Evolutionary conservation across 2,797 vertebrate genomes (phyloP), one percentile per base, ranked within the genome.

Genomic region (Melopsittacus undulatus): DNA sequence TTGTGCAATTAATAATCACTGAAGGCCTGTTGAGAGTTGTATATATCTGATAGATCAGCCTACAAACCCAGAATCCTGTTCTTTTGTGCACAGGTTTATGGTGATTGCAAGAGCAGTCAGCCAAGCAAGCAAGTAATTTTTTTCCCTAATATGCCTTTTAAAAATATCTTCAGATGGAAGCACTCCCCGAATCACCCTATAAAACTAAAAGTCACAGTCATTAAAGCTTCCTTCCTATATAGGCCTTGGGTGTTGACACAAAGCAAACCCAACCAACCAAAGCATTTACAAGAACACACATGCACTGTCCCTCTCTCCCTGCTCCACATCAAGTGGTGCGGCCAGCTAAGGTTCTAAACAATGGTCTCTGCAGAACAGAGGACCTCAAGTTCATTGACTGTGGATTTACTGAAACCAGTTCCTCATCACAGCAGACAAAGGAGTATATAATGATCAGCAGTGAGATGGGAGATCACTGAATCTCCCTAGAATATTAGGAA

Each of bases 1-100:
- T 54, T 90, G 45, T 89, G 86, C 92, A 96, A 96, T 87, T 83
- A 84, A 70, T 67, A 88, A 78, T 73, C 83, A 87, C 52, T 43
- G 24, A 72, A 82, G 59, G 77, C 45, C 78, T 87, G 51, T 6
- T 91, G 81, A 83, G 91, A 90, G 76, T 72, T 88, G 77, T 26
- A 30, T 7, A 15, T 16, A 83, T 59, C 34, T 16, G 27, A 84
- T 14, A 57, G 74, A 59, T 34, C 38, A 61, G 61, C 1, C 2
- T 26, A 51, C 43, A 67, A 70, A 74, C 87, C 7, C 18, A 13
- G 21, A 46, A 23, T 8, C 30, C 61, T 21, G 27, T 30, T 81
- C 69, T 48, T 42, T 20, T 34, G 66, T 29, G 5, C 23, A 57
- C 54, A 45, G 27, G 26, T 6, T 46, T 10, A 12, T 1, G 29